A percentile compares a stretch with the other conserved stretches of the same genome.
Conservation (phyloP, 2,113 vertebrate species). For the Menura novaehollandiae region DNA sequence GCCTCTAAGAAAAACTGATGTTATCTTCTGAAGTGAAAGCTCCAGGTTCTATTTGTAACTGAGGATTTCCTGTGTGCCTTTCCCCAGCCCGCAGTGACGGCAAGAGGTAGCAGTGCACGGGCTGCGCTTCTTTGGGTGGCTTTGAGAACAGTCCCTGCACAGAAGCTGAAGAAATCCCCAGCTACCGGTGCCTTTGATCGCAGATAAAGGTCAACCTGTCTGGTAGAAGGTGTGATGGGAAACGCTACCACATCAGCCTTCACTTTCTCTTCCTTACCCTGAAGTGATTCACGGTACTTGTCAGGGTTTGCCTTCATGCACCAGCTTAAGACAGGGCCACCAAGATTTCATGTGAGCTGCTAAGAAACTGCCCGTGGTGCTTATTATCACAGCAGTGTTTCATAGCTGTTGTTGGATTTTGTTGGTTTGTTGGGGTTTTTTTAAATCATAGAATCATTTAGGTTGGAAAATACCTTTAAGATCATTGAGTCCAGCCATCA, state of each 20-base stretch:
- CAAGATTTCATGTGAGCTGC: neutral
- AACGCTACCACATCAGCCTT: neutral
- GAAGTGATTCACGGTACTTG: neutral
- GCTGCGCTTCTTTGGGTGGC: neutral
- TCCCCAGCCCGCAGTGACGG: neutral
- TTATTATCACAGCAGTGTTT: neutral
- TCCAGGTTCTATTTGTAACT: neutral
- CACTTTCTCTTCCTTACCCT: constrained; percentile 21
- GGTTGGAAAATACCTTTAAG: neutral
- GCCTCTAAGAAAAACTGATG: constrained; percentile 29
- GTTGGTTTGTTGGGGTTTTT: neutral
- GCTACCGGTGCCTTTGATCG: constrained; percentile 27
- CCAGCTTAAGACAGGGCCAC: neutral
- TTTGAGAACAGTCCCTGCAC: neutral
- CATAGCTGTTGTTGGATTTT: neutral
- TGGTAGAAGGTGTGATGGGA: constrained; percentile 6
- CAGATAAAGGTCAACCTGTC: constrained; percentile 51
- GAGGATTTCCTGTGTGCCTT: constrained; percentile 22
- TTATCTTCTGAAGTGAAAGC: constrained; percentile 31
- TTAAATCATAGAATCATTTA: neutral
- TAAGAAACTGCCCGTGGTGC: neutral
- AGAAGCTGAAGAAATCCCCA: constrained; percentile 41
- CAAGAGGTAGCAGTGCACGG: neutral
- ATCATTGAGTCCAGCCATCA: neutral
- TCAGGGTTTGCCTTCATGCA: neutral